Base-by-base conservation (phyloP, 2,797 vertebrate species). In the Valencia hispanica region DNA sequence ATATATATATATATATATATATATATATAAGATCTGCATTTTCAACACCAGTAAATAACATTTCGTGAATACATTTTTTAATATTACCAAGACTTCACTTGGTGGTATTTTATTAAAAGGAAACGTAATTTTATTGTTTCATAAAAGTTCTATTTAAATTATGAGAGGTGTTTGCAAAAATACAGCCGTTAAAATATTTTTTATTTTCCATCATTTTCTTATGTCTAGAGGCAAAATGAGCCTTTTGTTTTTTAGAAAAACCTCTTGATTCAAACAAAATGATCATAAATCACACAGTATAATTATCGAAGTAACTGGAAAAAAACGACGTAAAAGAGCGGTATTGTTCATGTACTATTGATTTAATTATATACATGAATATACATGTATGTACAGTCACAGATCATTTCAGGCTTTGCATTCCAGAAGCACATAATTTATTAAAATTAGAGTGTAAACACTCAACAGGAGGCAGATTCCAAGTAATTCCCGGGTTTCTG, bases 321-420 rank as follows among this genome's bases (percentile, higher is more conserved):
- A 39, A 80, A 74, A 83, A 87, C 20, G 2, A 78, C 51, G 53
- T 71, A 81, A 80, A 77, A 71, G n/a, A 81, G 74, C 75, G 15
- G 15, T 68, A 30, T 70, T 45, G 72, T 88, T 87, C 86, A 88
- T 88, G 88, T 92, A 83, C 82, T 86, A 82, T 84, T 88, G 61
- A 85, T 95, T 96, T 95, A 93, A 94, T 95, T 96, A 94, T 96
- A 85, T 96, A 95, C 95, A 96, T 82, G 86, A 89, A 93, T 95
- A 94, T 95, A 94, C 94, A 95, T 86, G 82, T 94, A 89, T 95
- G 81, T 95, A 95, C 95, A 95, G 73, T 86, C 72, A 79, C 82
- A 87, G 91, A 85, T 92, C 88, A 92, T 90, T 93, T 43, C 85
- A 95, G 93, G 93, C 93, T 88, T 94, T 92, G 93, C 94, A 95